Percentiles rank a stretch among this genome's conserved stretches.
phyloP scores from a whole-genome alignment of 2,113 vertebrate species.

The Stomatorhinus ivindoensis region DNA sequence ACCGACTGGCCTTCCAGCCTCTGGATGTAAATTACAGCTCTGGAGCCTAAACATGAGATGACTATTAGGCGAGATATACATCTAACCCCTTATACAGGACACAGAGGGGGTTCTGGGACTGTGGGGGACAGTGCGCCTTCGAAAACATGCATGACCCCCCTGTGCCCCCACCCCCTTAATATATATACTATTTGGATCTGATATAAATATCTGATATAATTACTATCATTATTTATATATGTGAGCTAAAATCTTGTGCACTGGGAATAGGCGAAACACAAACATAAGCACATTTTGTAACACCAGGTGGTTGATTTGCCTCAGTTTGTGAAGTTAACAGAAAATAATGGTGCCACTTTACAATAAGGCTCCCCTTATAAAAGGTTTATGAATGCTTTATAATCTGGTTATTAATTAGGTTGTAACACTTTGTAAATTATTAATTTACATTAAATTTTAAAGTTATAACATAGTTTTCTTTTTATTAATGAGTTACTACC shows the following conservation, averaged over 20 bases:
- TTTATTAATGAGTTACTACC: too few relatives aligned
- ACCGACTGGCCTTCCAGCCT: slow-evolving; percentile 12
- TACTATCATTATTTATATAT: not conserved
- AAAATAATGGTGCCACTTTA: too few relatives aligned
- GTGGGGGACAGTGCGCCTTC: not conserved
- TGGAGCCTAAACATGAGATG: not conserved
- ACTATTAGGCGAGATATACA: not conserved
- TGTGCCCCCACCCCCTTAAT: not conserved
- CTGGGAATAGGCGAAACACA: not conserved
- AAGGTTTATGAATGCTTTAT: too few relatives aligned
- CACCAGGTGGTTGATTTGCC: not conserved
- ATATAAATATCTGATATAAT: not conserved
- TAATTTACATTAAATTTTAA: too few relatives aligned
- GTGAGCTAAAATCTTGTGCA: not conserved
- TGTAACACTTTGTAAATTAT: too few relatives aligned
- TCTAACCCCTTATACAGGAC: not conserved
- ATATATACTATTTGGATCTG: not conserved
- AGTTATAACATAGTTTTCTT: too few relatives aligned
- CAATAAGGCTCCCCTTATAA: too few relatives aligned
- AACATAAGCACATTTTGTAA: not conserved
- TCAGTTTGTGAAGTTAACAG: too few relatives aligned
- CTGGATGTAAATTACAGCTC: not conserved
- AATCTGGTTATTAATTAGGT: too few relatives aligned
- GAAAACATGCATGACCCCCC: not conserved
- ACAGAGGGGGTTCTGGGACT: too few relatives aligned